A percentile compares a stretch with the other conserved stretches of the same genome.
phyloP scores from a whole-genome alignment of 2,888 invertebrate species.

The Zonitis immaculata region DNA sequence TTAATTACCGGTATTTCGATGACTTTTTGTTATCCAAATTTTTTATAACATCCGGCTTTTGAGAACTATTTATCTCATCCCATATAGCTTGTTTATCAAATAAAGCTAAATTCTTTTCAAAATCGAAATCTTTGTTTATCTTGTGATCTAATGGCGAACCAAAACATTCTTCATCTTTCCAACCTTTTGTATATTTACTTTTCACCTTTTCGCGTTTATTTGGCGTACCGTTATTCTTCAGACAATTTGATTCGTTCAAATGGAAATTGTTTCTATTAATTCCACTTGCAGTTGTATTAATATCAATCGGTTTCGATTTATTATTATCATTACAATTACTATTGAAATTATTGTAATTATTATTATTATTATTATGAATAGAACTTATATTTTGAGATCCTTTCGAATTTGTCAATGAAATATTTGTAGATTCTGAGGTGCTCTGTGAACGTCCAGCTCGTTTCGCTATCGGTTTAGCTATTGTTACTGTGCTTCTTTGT shows the following conservation, averaged over 20 bases:
- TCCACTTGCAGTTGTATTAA: conserved; percentile 26
- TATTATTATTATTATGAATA: conserved; percentile 35
- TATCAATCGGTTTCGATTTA: conserved; percentile 47
- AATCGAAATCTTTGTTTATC: conserved; percentile 79
- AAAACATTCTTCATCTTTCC: conserved; percentile 73
- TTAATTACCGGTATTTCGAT: conserved; percentile 43
- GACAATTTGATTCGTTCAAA: conserved; percentile 41
- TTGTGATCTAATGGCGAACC: conserved; percentile 65
- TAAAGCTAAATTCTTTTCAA: conserved; percentile 87
- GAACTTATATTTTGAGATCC: conserved; percentile 35
- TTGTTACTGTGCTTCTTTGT: conserved; percentile 51
- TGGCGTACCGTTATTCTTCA: conserved; percentile 49
- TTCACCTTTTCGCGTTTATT: conserved; percentile 53
- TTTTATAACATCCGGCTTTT: conserved; percentile 59
- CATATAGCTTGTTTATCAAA: conserved; percentile 83
- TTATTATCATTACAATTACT: conserved; percentile 45
- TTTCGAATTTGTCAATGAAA: conserved; percentile 39
- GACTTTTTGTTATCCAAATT: conserved; percentile 48
- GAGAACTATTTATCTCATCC: conserved; percentile 63
- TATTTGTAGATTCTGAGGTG: conserved; percentile 43
- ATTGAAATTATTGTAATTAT: conserved; percentile 40
- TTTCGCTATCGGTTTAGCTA: conserved; percentile 55
- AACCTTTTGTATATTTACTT: conserved; percentile 49
- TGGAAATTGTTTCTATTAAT: conserved; percentile 13
- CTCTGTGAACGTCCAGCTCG: conserved; percentile 50